Conservation (phyloP, 2,888 invertebrate species). For the Yponomeuta evonymella region DNA sequence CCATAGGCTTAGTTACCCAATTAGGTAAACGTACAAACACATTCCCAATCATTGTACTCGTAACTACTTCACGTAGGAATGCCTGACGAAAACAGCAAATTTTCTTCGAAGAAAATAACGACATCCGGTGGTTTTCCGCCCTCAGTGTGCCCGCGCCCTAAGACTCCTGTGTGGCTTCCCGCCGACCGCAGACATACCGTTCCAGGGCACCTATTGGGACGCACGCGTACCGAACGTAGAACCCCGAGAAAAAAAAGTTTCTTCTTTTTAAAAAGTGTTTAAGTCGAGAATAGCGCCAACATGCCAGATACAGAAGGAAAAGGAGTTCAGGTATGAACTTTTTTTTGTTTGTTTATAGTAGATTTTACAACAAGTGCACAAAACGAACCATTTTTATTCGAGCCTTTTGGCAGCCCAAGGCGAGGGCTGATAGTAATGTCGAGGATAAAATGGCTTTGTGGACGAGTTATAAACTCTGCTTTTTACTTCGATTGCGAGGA, state of each 20-base stretch:
- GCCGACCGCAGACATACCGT: slow-evolving; percentile 28
- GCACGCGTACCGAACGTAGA: slow-evolving; percentile 33
- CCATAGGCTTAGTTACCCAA: too few relatives aligned
- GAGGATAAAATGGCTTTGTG: too few relatives aligned
- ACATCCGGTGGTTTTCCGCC: slow-evolving; percentile 24
- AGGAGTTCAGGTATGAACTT: slow-evolving; percentile 45
- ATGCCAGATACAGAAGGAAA: slow-evolving; percentile 54
- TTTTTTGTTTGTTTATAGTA: not conserved
- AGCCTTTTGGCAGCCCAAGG: too few relatives aligned
- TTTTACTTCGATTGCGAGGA: too few relatives aligned
- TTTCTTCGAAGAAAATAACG: not conserved
- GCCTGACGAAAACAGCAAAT: not conserved
- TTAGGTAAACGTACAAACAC: not conserved
- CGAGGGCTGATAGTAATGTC: too few relatives aligned
- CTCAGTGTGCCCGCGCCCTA: slow-evolving; percentile 25
- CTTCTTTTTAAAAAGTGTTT: slow-evolving; percentile 1
- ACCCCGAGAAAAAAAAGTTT: slow-evolving; percentile 18
- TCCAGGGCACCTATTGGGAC: slow-evolving; percentile 24
- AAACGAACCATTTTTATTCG: too few relatives aligned
- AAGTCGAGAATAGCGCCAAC: slow-evolving; percentile 16
- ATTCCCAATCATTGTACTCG: not conserved
- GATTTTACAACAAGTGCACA: too few relatives aligned
- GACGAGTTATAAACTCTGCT: too few relatives aligned
- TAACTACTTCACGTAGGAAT: not conserved
- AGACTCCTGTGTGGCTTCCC: slow-evolving; percentile 22